Conservation (phyloP, 2,113 vertebrate genomes). For the Perca flavescens region DNA sequence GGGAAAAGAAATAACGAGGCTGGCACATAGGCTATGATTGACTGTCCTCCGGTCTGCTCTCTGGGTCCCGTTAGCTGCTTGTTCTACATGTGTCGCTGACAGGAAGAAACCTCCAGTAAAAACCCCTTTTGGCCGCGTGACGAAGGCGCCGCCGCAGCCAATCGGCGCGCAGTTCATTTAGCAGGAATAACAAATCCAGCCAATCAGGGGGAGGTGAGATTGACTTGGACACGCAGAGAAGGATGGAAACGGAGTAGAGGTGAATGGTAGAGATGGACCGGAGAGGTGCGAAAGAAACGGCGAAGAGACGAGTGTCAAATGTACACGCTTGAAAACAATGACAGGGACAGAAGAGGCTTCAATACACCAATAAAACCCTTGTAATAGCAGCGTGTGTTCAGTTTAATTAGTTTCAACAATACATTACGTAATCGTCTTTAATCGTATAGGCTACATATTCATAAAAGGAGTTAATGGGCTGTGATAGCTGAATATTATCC, state of each 20-base stretch:
- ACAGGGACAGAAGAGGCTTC: not conserved
- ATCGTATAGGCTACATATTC: not conserved
- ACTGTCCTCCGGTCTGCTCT: slow-evolving; percentile 41
- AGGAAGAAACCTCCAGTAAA: slow-evolving; percentile 90
- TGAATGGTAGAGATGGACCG: slow-evolving; percentile 15
- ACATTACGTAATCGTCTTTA: not conserved
- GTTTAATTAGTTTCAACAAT: not conserved
- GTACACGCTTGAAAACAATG: not conserved
- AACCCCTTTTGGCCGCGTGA: slow-evolving; percentile 85
- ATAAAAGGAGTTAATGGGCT: not conserved
- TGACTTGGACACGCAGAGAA: slow-evolving; percentile 57
- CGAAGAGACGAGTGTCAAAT: not conserved
- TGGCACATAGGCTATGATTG: slow-evolving; percentile 18
- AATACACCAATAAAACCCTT: not conserved
- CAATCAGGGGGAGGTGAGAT: slow-evolving; percentile 82
- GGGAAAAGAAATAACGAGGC: slow-evolving; percentile 3
- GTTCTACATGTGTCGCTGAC: slow-evolving; percentile 95
- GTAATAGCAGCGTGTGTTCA: not conserved
- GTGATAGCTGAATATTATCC: not conserved
- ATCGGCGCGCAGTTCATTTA: slow-evolving; percentile 86
- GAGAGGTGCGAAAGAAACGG: slow-evolving; percentile 14
- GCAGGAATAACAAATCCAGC: slow-evolving; percentile 91
- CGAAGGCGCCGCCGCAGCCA: slow-evolving; percentile 86
- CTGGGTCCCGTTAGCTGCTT: slow-evolving; percentile 64
- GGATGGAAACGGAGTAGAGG: slow-evolving; percentile 59